Evolutionary conservation across 1,140 invertebrate genomes (phyloP).

Genomic region (Rhizoglyphus robini): DNA sequence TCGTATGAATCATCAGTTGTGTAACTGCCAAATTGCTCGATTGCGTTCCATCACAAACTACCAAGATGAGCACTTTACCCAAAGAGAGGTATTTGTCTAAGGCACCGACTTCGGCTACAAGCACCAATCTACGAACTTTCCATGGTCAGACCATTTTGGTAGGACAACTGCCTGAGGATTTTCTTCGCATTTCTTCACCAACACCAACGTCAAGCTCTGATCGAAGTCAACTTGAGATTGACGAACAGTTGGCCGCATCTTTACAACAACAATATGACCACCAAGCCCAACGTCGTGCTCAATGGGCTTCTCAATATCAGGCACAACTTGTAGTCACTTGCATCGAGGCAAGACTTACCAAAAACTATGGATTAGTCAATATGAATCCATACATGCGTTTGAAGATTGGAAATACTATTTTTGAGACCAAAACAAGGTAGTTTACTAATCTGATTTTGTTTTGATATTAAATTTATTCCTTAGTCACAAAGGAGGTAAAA

Average conservation of each 20-base stretch:
- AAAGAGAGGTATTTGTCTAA: not conserved
- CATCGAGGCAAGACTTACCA: conserved; percentile 73
- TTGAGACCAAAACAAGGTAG: conserved; percentile 66
- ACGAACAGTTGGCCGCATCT: conserved; percentile 52
- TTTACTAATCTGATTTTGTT: conserved; percentile 14
- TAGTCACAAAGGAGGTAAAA: conserved; percentile 87
- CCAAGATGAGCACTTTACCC: conserved; percentile 4
- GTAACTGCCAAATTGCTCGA: no score
- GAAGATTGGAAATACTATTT: conserved; percentile 75
- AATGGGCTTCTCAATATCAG: conserved; percentile 42
- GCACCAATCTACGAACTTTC: conserved; percentile 5
- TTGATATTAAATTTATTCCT: conserved; percentile 40
- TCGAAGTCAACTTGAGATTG: conserved; percentile 49
- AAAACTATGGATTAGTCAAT: conserved; percentile 88
- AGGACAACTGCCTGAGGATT: conserved; percentile 63
- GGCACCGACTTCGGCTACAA: not conserved
- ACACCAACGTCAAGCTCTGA: not conserved
- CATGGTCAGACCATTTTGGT: conserved; percentile 41
- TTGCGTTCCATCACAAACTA: no score
- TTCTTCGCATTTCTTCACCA: conserved; percentile 47
- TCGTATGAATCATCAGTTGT: no score
- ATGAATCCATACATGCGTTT: conserved; percentile 95
- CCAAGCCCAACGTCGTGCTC: conserved; percentile 26
- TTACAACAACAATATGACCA: conserved; percentile 57
- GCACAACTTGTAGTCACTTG: conserved; percentile 66